phyloP scores from a whole-genome alignment of 2,797 vertebrate species.

The Heteromormyrus szaboi region DNA sequence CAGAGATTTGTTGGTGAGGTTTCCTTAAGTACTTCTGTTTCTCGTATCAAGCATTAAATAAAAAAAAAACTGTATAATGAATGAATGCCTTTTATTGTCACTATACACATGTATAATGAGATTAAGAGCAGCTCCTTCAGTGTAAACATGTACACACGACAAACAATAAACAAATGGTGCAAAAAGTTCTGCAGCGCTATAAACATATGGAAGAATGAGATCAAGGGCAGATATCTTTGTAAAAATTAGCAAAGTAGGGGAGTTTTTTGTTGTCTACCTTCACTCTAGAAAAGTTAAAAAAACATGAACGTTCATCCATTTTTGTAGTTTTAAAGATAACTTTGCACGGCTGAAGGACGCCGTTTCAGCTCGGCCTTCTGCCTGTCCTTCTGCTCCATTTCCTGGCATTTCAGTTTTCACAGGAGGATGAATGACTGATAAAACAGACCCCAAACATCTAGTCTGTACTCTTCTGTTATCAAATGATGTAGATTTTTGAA shows the following conservation, averaged over 20 bases:
- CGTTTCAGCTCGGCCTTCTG: neutral
- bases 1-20: neutral
- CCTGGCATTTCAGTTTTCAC: neutral
- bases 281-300: neutral
- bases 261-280: neutral
- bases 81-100: no score
- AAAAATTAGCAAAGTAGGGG: neutral
- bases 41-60: neutral
- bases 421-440: neutral
- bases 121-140: no score
- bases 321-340: neutral
- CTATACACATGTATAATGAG: no score
- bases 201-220: neutral
- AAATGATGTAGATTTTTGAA: neutral
- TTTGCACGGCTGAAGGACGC: neutral
- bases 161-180: no score
- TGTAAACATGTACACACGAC: no score
- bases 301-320: neutral
- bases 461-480: neutral
- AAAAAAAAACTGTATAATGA: neutral
- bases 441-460: neutral
- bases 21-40: neutral
- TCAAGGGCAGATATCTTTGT: neutral
- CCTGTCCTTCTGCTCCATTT: neutral
- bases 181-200: no score